Evolutionary conservation across 2,797 vertebrate species (phyloP).

Genomic region (Neomorphus geoffroyi): DNA sequence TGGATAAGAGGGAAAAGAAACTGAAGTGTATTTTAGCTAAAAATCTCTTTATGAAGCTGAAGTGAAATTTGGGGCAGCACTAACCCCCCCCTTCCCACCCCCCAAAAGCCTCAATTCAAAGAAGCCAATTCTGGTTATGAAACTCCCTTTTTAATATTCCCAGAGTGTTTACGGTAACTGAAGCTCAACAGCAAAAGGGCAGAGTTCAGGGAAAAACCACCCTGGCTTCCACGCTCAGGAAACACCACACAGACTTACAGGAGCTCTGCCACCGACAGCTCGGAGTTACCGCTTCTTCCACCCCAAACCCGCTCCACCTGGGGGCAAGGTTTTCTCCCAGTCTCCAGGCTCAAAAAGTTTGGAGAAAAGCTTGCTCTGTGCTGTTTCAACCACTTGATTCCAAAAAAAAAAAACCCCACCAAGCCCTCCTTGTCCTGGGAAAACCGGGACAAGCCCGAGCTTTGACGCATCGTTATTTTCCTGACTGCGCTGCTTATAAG

Average conservation of each 20-base stretch:
- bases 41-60: not conserved
- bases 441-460: not conserved
- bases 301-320: not conserved
- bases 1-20: not conserved
- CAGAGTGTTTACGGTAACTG: constrained; percentile 38
- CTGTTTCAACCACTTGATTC: not conserved
- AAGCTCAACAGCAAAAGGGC: constrained; percentile 41
- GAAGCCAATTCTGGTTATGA: constrained; percentile 34
- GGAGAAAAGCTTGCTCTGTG: not conserved
- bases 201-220: not conserved
- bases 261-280: not conserved
- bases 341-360: not conserved
- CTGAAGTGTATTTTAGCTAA: not conserved
- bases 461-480: not conserved
- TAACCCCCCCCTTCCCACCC: not conserved
- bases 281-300: not conserved
- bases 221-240: not conserved
- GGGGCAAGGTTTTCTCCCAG: not conserved
- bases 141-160: constrained; percentile 65
- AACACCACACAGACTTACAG: not conserved
- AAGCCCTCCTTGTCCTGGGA: not conserved
- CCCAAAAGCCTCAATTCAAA: not conserved
- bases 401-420: not conserved
- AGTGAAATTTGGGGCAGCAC: not conserved
- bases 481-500: not conserved